A percentile compares a stretch with the other conserved stretches of the same genome.
phyloP scores from a whole-genome alignment of 2,797 vertebrate species.

The Cirrhinus molitorella region DNA sequence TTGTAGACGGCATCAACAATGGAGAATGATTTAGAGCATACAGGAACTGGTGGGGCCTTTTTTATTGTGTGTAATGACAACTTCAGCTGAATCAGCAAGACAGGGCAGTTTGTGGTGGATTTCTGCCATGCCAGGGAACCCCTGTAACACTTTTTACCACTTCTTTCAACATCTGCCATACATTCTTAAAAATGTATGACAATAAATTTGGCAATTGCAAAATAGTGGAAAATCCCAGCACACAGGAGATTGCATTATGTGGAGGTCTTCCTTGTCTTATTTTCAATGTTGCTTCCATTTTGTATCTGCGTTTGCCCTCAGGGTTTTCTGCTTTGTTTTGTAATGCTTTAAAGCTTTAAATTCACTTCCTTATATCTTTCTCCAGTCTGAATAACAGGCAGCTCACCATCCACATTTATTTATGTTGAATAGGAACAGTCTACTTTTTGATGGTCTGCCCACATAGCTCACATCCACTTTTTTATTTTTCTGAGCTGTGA shows the following conservation, averaged over 20 bases:
- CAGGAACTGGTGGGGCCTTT: conserved; percentile 30
- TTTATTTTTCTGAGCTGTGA: conserved; percentile 26
- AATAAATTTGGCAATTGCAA: neutral
- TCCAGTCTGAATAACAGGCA: neutral
- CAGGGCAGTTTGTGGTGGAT: conserved; percentile 19
- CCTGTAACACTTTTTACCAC: conserved; percentile 19
- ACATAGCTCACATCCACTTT: conserved; percentile 25
- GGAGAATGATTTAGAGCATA: conserved; percentile 32
- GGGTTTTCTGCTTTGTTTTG: neutral
- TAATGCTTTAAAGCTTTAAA: neutral
- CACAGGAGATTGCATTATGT: neutral
- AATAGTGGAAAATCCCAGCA: neutral
- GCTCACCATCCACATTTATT: neutral
- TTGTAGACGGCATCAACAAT: neutral
- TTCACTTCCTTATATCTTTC: conserved; percentile 30
- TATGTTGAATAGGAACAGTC: conserved; percentile 30
- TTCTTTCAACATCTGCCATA: neutral
- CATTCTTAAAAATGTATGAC: neutral
- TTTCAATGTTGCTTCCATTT: conserved; percentile 5
- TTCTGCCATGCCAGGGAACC: conserved; percentile 29
- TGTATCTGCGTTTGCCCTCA: neutral
- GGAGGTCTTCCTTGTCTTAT: neutral
- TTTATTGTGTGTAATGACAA: conserved; percentile 6
- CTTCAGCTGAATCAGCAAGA: conserved; percentile 43
- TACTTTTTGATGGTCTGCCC: conserved; percentile 31